Base-by-base conservation (phyloP, 1,140 invertebrate species). In the Drosophila saltans region DNA sequence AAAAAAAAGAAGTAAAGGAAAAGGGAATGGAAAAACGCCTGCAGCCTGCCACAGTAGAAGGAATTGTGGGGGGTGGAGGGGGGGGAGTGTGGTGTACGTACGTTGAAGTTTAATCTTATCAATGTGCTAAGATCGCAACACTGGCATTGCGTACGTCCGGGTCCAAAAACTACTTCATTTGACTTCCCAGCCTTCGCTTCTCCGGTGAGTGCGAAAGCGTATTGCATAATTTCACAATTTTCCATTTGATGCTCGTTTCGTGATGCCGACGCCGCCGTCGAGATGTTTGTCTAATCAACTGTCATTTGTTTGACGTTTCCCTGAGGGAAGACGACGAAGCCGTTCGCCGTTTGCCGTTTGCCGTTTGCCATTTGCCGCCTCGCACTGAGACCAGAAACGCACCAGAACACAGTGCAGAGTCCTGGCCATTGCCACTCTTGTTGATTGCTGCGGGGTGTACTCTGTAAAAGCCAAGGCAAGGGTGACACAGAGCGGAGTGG, bases 141-240 rank as follows among this genome's bases (percentile, higher is more conserved):
- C 36, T 21, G n/a, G 28, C 57, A 59, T 68, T 60, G 48, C 52
- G 45, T 66, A 59, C 65, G 55, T 43, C 64, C 64, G 78, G 84
- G 81, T 80, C 74, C 77, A 84, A 74, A 36, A 88, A 88, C 84
- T 88, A 88, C 84, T 88, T 88, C 84, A 88, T 88, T 88, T 89
- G 71, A 89, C 84, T 89, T 16, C 16, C 67, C 26, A 30, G 33
- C 60, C 40, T 43, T 40, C 40, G 45, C 56, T 28, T 59, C 36
- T 48, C 43, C 62, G 82, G 75, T 73, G 63, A 81, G 79, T 75
- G 84, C 69, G 77, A 74, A 72, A 89, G 88, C 81, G 85, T 90
- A 91, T 91, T 91, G 90, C 90, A 91, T 91, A 91, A 91, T 91
- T 91, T 91, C 85, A 91, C 90, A 91, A 91, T 91, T 91, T 91